Conservation (phyloP, 2,113 vertebrate species). For the Pseudolaguvia tuberculata region DNA sequence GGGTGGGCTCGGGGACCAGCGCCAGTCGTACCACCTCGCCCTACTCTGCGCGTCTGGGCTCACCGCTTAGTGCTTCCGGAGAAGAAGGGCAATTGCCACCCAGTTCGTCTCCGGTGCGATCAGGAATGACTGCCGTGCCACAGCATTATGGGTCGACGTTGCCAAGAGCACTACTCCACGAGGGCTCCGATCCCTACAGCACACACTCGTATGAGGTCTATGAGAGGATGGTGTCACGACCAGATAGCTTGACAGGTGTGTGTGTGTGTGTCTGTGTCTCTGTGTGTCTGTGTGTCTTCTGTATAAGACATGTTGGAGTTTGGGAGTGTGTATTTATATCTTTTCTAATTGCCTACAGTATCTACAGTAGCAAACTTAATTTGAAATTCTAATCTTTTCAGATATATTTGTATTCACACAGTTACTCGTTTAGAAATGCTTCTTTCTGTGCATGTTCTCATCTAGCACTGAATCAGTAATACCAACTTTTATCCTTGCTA, state of each 20-base stretch:
- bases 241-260: conserved; percentile 40
- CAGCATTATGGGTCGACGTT: conserved; percentile 33
- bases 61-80: conserved; percentile 76
- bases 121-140: conserved; percentile 48
- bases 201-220: conserved; percentile 42
- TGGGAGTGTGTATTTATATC: neutral
- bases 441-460: neutral
- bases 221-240: conserved; percentile 25
- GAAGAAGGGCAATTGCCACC: conserved; percentile 58
- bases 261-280: neutral
- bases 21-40: conserved; percentile 69
- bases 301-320: neutral
- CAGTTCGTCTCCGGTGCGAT: conserved; percentile 75
- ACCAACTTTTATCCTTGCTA: neutral
- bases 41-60: conserved; percentile 75
- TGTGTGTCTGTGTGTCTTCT: conserved; percentile 6
- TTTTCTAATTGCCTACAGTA: neutral
- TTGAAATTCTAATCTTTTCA: neutral
- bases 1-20: conserved; percentile 71
- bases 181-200: conserved; percentile 39
- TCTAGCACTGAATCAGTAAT: neutral
- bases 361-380: neutral
- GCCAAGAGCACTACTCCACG: conserved; percentile 31
- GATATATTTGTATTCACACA: neutral
- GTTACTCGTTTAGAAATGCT: neutral